Conservation (phyloP, 2,797 vertebrate genomes). For the Pempheris klunzingeri region DNA sequence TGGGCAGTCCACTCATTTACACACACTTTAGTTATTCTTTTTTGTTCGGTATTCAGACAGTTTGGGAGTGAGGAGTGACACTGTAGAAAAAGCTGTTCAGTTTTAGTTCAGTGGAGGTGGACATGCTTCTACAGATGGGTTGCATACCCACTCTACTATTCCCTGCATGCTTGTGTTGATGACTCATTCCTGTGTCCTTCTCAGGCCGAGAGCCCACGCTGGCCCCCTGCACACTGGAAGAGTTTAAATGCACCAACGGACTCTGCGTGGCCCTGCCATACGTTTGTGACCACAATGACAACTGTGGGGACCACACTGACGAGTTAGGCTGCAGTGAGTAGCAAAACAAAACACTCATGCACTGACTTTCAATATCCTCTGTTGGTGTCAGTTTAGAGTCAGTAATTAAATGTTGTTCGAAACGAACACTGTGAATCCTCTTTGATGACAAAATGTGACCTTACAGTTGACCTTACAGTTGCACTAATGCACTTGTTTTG, state of each 20-base stretch:
- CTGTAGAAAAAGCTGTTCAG: too few relatives aligned
- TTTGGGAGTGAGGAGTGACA: too few relatives aligned
- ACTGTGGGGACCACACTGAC: conserved; percentile 92
- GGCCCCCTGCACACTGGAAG: conserved; percentile 88
- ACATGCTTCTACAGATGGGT: conserved; percentile 9
- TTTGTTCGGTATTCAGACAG: too few relatives aligned
- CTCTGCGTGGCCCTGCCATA: conserved; percentile 88
- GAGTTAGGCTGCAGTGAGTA: conserved; percentile 95
- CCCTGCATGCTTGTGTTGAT: conserved; percentile 14
- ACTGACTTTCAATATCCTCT: background rate
- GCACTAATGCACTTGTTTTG: background rate
- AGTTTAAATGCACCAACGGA: conserved; percentile 93
- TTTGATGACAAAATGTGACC: background rate
- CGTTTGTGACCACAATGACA: conserved; percentile 92
- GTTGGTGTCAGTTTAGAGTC: too few relatives aligned
- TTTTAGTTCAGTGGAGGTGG: too few relatives aligned
- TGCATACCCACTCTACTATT: conserved; percentile 30
- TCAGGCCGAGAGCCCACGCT: conserved; percentile 89
- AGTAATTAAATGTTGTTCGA: background rate
- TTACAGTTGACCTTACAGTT: too few relatives aligned
- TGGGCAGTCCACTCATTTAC: conserved; percentile 19
- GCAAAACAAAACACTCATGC: conserved; percentile 4
- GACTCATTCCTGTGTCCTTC: conserved; percentile 53
- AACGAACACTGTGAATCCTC: background rate
- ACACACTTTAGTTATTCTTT: too few relatives aligned